phyloP scores from a whole-genome alignment of 1,140 invertebrate genomes.

The Sweltsa coloradensis region DNA sequence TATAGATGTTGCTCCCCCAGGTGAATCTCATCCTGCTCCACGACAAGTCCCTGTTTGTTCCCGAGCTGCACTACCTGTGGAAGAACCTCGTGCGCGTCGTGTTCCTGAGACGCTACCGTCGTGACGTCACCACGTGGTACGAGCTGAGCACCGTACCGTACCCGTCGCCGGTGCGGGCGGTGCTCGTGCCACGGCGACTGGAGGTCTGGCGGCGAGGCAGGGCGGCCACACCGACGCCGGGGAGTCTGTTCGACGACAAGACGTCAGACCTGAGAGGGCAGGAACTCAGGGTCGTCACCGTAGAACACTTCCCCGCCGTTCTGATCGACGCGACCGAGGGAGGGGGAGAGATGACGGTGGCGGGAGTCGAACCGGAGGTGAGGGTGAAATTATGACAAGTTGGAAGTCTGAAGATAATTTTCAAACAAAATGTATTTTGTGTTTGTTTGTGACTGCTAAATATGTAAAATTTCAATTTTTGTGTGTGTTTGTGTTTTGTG shows the following conservation, averaged over 20 bases:
- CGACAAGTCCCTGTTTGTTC: conserved; percentile 47
- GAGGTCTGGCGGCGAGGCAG: conserved; percentile 48
- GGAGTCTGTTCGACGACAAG: conserved; percentile 36
- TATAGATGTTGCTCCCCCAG: conserved; percentile 44
- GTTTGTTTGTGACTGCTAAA: too few species aligned
- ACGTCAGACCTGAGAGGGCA: too few species aligned
- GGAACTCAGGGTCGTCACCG: too few species aligned
- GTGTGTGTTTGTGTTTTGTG: too few species aligned
- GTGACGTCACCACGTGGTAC: conserved; percentile 35
- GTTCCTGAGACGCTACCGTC: conserved; percentile 45
- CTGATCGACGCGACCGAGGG: too few species aligned
- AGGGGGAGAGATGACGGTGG: too few species aligned
- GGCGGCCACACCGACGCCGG: conserved; percentile 32
- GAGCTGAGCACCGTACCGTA: conserved; percentile 57
- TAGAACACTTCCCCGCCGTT: too few species aligned
- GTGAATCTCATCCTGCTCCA: conserved; percentile 54
- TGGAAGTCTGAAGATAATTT: too few species aligned
- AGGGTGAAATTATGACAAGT: too few species aligned
- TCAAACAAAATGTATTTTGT: too few species aligned
- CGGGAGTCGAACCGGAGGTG: too few species aligned
- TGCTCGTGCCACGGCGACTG: conserved; percentile 38
- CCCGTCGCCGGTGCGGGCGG: conserved; percentile 38
- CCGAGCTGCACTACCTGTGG: conserved; percentile 58
- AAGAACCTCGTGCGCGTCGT: conserved; percentile 59
- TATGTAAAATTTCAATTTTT: too few species aligned